These are phyloP conservation scores for Megaceryle maxima DNA, from an alignment of 2,113 vertebrate genomes.

Conservation along the genomic window DNA sequence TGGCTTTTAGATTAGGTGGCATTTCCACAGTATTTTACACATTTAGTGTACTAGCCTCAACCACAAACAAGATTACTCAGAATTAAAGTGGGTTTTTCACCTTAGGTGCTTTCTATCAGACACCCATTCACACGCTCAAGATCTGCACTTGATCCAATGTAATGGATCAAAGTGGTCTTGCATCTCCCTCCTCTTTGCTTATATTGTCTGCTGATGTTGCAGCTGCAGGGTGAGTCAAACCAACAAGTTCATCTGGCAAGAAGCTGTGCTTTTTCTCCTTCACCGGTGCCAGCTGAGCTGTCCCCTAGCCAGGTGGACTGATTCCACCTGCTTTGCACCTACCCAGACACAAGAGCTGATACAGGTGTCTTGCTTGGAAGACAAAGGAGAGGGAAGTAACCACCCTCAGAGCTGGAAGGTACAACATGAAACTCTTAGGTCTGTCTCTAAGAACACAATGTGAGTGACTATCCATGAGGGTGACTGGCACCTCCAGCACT, in stretches of 20 bases:
- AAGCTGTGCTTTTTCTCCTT: background rate
- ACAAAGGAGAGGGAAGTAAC: fast-evolving
- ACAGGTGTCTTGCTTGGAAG: fast-evolving
- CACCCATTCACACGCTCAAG: background rate
- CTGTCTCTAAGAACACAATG: background rate
- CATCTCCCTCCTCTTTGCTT: background rate
- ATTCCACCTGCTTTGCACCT: background rate
- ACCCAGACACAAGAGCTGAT: background rate
- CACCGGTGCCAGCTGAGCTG: background rate
- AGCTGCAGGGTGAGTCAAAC: background rate
- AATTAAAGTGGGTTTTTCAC: background rate
- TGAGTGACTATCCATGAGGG: background rate
- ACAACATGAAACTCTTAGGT: background rate
- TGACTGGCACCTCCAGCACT: background rate
- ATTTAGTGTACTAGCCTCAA: background rate
- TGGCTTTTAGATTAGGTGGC: background rate
- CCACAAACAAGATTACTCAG: background rate
- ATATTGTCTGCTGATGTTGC: background rate
- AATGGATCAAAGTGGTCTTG: background rate
- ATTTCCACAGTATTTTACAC: background rate
- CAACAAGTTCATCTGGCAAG: background rate
- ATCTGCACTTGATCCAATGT: background rate
- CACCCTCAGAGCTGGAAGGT: background rate
- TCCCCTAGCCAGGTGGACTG: background rate
- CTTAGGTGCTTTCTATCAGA: background rate